Evolutionary conservation across 1,140 invertebrate species (phyloP).

Genomic region (fruit fly (Drosophila melanogaster)): Release_6_plus_ISO1_MT NT_033779.5:17973001-17973500

Average conservation of each 20-base stretch:
- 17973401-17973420: slow-evolving; percentile 55
- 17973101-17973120: slow-evolving; percentile 73
- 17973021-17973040: slow-evolving; percentile 43
- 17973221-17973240: slow-evolving; percentile 83
- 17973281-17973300: slow-evolving; percentile 42
- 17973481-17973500: slow-evolving; percentile 16
- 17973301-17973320: slow-evolving; percentile 51
- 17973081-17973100: slow-evolving; percentile 74
- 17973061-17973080: slow-evolving; percentile 79
- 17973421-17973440: slow-evolving; percentile 49
- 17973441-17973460: slow-evolving; percentile 23
- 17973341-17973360: slow-evolving; percentile 62
- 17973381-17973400: slow-evolving; percentile 45
- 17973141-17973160: slow-evolving; percentile 65
- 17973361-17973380: slow-evolving; percentile 60
- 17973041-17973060: slow-evolving; percentile 77
- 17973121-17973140: slow-evolving; percentile 70
- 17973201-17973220: slow-evolving; percentile 75
- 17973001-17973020: slow-evolving; percentile 55
- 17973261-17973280: slow-evolving; percentile 67
- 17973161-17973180: slow-evolving; percentile 64
- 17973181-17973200: slow-evolving; percentile 63
- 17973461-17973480: slow-evolving; percentile 44
- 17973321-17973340: slow-evolving; percentile 65
- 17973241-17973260: slow-evolving; percentile 79